phyloP scores from a whole-genome alignment of 2,888 invertebrate genomes.

The Noctua comes region DNA sequence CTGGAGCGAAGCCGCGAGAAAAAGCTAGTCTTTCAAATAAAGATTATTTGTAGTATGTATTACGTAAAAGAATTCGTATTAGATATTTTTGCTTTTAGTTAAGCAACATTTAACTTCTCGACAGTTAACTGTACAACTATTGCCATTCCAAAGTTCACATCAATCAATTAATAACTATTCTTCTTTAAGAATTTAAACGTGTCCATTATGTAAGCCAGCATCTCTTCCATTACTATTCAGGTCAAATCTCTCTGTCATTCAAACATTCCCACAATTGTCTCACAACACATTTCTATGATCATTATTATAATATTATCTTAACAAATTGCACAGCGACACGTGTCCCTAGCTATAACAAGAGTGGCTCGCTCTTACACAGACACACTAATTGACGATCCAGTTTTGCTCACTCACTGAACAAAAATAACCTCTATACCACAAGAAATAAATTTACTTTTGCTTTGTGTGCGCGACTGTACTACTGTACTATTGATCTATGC shows the following conservation, averaged over 20 bases:
- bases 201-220: conserved; percentile 1
- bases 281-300: conserved; percentile 37
- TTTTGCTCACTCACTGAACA: conserved; percentile 60
- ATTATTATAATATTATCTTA: conserved; percentile 64
- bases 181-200: neutral
- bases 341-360: conserved; percentile 69
- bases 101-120: neutral
- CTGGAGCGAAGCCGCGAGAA: too few species aligned
- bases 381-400: conserved; percentile 80
- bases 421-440: conserved; percentile 63
- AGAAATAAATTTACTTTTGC: conserved; percentile 64
- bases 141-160: neutral
- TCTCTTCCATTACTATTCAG: neutral
- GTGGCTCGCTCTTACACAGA: conserved; percentile 71
- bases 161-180: neutral
- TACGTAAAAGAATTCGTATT: neutral
- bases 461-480: conserved; percentile 61
- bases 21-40: neutral
- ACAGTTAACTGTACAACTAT: neutral
- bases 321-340: conserved; percentile 65
- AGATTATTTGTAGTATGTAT: neutral
- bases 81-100: neutral
- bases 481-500: conserved; percentile 74
- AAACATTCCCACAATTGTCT: conserved; percentile 49
- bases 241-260: conserved; percentile 23